Percentiles rank a stretch among this genome's conserved stretches.
These are phyloP conservation scores for Craterocephalus amniculus DNA, from an alignment of 2,797 vertebrate genomes.

Conservation along the genomic window DNA sequence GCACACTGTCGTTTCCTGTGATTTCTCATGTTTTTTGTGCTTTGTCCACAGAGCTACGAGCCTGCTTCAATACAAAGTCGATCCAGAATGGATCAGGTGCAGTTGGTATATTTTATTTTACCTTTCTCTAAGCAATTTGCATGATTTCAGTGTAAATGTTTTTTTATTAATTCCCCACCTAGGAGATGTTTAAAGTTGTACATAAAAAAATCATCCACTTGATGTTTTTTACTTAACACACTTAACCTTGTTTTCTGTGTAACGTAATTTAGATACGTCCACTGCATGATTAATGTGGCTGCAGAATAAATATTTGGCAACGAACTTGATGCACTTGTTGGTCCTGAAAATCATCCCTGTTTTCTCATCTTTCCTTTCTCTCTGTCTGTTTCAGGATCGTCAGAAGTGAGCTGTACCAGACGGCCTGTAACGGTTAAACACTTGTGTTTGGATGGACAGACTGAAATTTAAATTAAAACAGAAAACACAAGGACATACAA, in stretches of 20 bases:
- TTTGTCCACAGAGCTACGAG: constrained; percentile 80
- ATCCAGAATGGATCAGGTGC: constrained; percentile 84
- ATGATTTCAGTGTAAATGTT: not conserved
- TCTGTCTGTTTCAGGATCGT: constrained; percentile 85
- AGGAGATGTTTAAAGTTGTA: not conserved
- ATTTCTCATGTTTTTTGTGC: not conserved
- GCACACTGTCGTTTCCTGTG: not conserved
- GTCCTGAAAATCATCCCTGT: too few relatives aligned
- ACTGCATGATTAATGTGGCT: too few relatives aligned
- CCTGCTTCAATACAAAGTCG: constrained; percentile 81
- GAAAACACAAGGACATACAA: constrained; percentile 70
- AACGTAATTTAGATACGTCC: too few relatives aligned
- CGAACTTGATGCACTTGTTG: too few relatives aligned
- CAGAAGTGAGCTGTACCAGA: constrained; percentile 92
- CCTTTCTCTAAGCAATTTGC: not conserved
- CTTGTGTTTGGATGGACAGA: constrained; percentile 79
- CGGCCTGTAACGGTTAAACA: constrained; percentile 75
- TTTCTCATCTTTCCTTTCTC: not conserved
- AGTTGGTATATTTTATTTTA: not conserved
- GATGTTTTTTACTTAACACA: too few relatives aligned
- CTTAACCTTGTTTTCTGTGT: too few relatives aligned
- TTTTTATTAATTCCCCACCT: not conserved
- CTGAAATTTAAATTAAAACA: constrained; percentile 75
- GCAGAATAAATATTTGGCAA: not conserved
- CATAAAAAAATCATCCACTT: not conserved